Percentiles rank a stretch among this genome's conserved stretches.
Evolutionary conservation across 2,797 vertebrate species (phyloP).

Genomic region (Parauchenoglanis ngamensis): DNA sequence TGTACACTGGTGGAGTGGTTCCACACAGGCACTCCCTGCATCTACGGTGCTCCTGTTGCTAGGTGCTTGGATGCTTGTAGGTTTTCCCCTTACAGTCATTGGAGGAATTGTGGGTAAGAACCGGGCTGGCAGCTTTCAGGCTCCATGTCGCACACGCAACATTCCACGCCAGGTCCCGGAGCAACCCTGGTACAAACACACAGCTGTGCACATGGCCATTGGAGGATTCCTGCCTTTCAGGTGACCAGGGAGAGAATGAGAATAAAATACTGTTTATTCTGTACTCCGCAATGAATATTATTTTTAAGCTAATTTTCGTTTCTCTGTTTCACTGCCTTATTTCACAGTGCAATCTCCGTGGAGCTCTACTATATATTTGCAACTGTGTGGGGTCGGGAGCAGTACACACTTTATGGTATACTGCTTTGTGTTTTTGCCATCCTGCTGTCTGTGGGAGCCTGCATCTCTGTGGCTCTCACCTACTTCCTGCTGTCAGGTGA

Average conservation of each 20-base stretch:
- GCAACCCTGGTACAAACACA: conserved; percentile 92
- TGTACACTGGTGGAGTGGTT: conserved; percentile 90
- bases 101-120: conserved; percentile 93
- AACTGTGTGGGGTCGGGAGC: conserved; percentile 92
- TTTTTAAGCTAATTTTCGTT: neutral
- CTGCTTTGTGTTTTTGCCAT: conserved; percentile 92
- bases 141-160: conserved; percentile 90
- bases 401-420: conserved; percentile 92
- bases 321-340: conserved; percentile 5
- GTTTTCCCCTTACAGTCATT: conserved; percentile 91
- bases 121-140: conserved; percentile 83
- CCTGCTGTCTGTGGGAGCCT: conserved; percentile 89
- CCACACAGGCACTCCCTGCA: conserved; percentile 89
- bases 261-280: neutral
- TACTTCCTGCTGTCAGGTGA: conserved; percentile 94
- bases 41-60: conserved; percentile 89
- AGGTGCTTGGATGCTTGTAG: conserved; percentile 89
- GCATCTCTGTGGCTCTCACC: conserved; percentile 91
- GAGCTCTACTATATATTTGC: conserved; percentile 96
- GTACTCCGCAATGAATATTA: neutral
- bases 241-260: conserved; percentile 66
- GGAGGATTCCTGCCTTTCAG: conserved; percentile 95
- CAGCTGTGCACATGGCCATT: conserved; percentile 88
- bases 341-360: conserved; percentile 88
- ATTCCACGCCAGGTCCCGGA: conserved; percentile 86